phyloP scores from a whole-genome alignment of 2,888 invertebrate genomes.

The Acronicta psi region DNA sequence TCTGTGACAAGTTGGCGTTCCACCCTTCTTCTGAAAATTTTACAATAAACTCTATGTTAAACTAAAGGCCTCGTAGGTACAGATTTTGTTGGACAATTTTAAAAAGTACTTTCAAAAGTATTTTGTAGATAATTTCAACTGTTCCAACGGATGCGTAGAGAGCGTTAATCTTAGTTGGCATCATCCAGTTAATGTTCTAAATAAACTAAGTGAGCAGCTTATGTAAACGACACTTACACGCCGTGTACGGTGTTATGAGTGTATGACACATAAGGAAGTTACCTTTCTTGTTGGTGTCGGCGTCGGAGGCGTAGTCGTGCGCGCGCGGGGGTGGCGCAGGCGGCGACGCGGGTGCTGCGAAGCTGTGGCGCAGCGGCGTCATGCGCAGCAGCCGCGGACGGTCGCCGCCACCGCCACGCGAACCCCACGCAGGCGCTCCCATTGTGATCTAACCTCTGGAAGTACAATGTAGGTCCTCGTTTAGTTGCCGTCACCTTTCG shows the following conservation, averaged over 20 bases:
- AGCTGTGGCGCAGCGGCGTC: conserved; percentile 89
- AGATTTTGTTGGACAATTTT: background rate
- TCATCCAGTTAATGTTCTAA: conserved; percentile 28
- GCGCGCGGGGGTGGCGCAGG: conserved; percentile 78
- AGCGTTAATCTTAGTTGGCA: conserved; percentile 24
- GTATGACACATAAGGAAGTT: conserved; percentile 48
- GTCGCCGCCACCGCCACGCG: conserved; percentile 84
- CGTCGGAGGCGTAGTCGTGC: conserved; percentile 89
- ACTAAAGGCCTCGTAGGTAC: background rate
- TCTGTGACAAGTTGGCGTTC: conserved; percentile 93
- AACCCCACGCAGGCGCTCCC: conserved; percentile 86
- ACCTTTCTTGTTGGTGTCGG: conserved; percentile 90
- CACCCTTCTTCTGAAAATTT: conserved; percentile 91
- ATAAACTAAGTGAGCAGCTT: conserved; percentile 20
- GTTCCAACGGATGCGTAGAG: conserved; percentile 1
- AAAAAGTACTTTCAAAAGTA: too few relatives aligned
- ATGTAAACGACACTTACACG: conserved; percentile 20
- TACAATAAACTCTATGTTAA: conserved; percentile 8
- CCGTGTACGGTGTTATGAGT: conserved; percentile 21
- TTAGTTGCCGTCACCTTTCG: too few relatives aligned
- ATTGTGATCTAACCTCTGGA: conserved; percentile 66
- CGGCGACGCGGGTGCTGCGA: conserved; percentile 86
- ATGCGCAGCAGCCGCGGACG: conserved; percentile 88
- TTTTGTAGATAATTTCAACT: background rate
- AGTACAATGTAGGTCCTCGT: too few relatives aligned